These are phyloP conservation scores for Anthopleura sola DNA, from an alignment of 64 coral and sea anemone species.

Conservation along the genomic window DNA sequence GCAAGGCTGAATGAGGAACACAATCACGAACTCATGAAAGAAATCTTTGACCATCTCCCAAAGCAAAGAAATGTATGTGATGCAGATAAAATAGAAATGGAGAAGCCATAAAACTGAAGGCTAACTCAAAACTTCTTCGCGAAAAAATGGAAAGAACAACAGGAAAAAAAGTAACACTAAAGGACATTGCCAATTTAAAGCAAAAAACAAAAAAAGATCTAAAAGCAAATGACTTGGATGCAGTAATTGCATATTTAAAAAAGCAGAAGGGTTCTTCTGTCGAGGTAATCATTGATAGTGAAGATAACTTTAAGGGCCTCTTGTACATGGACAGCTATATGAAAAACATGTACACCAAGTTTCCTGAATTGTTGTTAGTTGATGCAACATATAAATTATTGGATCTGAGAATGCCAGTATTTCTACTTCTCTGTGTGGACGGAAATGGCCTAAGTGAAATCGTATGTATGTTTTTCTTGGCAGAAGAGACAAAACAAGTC, in stretches of 20 bases:
- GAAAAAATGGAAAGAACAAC: conserved; percentile 42
- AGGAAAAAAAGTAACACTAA: conserved; percentile 22
- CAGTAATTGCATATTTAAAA: conserved; percentile 28
- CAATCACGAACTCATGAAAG: neutral
- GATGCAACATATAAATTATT: conserved; percentile 75
- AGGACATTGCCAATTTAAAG: conserved; percentile 54
- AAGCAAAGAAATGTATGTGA: conserved; percentile 2
- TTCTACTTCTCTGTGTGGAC: conserved; percentile 59
- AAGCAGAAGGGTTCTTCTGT: conserved; percentile 21
- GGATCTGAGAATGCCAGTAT: conserved; percentile 62
- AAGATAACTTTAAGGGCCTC: conserved; percentile 74
- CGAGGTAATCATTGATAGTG: conserved; percentile 46
- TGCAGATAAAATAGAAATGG: neutral
- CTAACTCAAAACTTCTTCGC: conserved; percentile 35
- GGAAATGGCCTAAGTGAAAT: conserved; percentile 32
- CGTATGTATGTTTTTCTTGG: conserved; percentile 51
- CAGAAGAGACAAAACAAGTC: conserved; percentile 69
- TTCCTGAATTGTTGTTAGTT: conserved; percentile 61
- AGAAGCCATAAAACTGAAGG: conserved; percentile 37
- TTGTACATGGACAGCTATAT: conserved; percentile 38
- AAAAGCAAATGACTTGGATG: conserved; percentile 32
- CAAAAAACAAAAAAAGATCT: conserved; percentile 43
- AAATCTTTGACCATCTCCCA: too few relatives aligned
- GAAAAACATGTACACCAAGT: conserved; percentile 45
- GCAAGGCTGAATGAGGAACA: conserved; percentile 23